phyloP scores from a whole-genome alignment of 2,797 vertebrate species.

The Rhynchonycteris naso region DNA sequence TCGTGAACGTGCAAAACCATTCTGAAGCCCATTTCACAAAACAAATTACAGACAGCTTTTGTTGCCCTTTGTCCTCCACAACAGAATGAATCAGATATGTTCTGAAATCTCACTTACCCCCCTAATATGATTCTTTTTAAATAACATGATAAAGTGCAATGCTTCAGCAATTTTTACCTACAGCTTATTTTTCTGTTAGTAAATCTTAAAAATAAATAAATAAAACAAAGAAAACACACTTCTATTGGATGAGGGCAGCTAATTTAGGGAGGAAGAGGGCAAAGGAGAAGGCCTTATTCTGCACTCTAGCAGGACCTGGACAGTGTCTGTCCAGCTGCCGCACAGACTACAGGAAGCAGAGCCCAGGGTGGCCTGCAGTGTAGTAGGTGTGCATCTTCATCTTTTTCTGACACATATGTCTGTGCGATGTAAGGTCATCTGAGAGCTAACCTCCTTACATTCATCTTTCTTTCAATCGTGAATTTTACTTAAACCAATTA shows the following conservation, averaged over 20 bases:
- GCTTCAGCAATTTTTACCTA: not conserved
- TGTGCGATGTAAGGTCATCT: not conserved
- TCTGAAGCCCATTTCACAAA: slow-evolving; percentile 36
- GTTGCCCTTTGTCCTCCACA: not conserved
- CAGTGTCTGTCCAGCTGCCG: not conserved
- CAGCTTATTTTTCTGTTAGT: not conserved
- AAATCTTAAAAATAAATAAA: not conserved
- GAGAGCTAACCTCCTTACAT: not conserved
- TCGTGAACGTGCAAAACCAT: not conserved
- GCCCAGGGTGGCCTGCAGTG: not conserved
- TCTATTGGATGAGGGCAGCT: not conserved
- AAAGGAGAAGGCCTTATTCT: not conserved
- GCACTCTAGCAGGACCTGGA: not conserved
- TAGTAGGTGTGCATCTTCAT: not conserved
- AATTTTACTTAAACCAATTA: slow-evolving; percentile 44
- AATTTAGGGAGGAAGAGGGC: not conserved
- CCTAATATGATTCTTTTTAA: not conserved
- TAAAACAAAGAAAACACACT: not conserved
- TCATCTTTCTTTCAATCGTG: not conserved
- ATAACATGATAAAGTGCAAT: not conserved
- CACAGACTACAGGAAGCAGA: not conserved
- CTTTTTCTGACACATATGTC: not conserved
- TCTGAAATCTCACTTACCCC: not conserved
- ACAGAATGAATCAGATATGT: not conserved
- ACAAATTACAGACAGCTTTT: not conserved